phyloP scores from a whole-genome alignment of 2,888 invertebrate species.

The Parnassius glacialis region DNA sequence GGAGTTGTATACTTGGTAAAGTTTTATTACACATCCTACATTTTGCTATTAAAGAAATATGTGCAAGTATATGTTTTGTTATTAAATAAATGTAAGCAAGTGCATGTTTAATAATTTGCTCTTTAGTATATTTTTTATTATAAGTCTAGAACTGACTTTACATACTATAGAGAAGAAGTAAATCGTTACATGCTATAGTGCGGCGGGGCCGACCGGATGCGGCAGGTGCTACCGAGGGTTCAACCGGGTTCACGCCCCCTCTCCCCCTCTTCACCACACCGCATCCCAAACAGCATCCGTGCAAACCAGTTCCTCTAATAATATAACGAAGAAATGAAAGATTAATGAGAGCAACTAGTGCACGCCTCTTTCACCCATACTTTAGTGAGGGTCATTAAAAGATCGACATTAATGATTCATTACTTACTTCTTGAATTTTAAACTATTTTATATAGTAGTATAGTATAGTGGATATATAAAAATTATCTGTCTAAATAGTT shows the following conservation, averaged over 20 bases:
- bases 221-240: conserved; percentile 79
- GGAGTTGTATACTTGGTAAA: too few species aligned
- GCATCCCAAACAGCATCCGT: conserved; percentile 67
- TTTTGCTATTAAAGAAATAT: too few species aligned
- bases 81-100: too few species aligned
- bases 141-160: conserved; percentile 28
- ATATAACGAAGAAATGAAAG: conserved; percentile 80
- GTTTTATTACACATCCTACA: too few species aligned
- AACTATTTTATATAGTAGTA: too few species aligned
- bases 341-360: conserved; percentile 80
- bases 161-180: conserved; percentile 35
- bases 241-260: conserved; percentile 73
- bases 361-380: conserved; percentile 76
- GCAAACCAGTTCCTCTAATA: conserved; percentile 80
- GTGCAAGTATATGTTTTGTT: too few species aligned
- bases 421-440: too few species aligned
- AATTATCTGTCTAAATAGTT: too few species aligned
- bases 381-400: conserved; percentile 44
- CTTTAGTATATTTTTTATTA: too few species aligned
- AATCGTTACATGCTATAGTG: conserved; percentile 31
- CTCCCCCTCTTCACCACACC: conserved; percentile 41
- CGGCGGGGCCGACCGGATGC: conserved; percentile 57
- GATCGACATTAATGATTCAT: conserved; percentile 21
- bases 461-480: too few species aligned
- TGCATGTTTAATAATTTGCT: too few species aligned